Evolutionary conservation across 2,797 vertebrate genomes (phyloP), one percentile per base, ranked within the genome.

Genomic region (Alca torda): DNA sequence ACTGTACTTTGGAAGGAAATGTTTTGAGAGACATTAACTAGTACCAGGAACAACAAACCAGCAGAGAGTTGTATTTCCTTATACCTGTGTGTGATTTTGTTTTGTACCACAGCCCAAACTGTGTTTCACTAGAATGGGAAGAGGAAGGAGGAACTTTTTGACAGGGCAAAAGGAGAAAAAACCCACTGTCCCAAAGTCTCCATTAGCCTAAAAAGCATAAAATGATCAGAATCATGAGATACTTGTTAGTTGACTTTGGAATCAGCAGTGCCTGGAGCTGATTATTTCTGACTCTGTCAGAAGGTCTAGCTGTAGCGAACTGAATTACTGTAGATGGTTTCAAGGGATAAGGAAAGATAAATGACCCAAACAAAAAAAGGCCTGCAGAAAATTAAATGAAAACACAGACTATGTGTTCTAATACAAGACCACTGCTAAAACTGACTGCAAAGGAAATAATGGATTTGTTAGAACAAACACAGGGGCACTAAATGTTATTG

Each of bases 301-400:
- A 91, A 95, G 56, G 75, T 91, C 85, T 92, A 63, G 53, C 50
- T 86, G 74, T 65, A 94, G 75, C 82, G 86, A 84, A 46, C 84
- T 93, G 95, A 93, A 97, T 97, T 94, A 94, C 35, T 23, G 61
- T 89, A 91, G 91, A 92, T 91, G 79, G 56, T 93, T 97, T 90
- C 64, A 90, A 93, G 93, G 93, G 97, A 97, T 97, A 97, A 98
- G 76, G 41, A 61, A 95, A 98, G 96, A 97, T 96, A 96, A 97
- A 94, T 74, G 84, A 97, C 84, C 56, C 77, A 94, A 96, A 96
- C 4, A 56, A 91, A 97, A 94, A 94, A 96, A 92, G 73, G 51
- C 90, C 96, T 96, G 64, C 39, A 97, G 96, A 97, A 98, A 97
- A 98, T 97, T 82, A 97, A 98, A 97, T 91, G 74, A 98, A 97